phyloP scores from a whole-genome alignment of 2,888 invertebrate genomes.

The Diaperis boleti region DNA sequence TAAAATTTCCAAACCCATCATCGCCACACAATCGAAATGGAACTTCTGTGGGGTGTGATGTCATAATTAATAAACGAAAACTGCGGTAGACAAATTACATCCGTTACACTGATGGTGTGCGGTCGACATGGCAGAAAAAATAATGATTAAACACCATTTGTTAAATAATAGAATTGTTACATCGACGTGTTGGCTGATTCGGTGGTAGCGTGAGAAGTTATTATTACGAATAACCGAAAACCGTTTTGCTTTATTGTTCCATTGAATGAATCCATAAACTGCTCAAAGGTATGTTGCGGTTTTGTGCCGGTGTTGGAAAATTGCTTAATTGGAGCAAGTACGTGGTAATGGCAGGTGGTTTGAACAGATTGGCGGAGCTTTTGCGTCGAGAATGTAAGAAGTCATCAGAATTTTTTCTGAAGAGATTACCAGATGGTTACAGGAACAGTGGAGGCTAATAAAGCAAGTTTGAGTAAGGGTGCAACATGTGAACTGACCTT shows the following conservation, averaged over 20 bases:
- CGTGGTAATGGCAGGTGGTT: conserved; percentile 6
- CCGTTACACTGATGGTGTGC: conserved; percentile 28
- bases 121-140: conserved; percentile 15
- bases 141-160: conserved; percentile 37
- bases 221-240: conserved; percentile 33
- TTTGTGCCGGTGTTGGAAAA: conserved; percentile 24
- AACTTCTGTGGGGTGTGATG: conserved; percentile 32
- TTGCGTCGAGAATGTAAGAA: neutral
- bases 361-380: conserved; percentile 2
- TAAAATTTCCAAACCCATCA: conserved; percentile 5
- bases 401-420: too few species aligned
- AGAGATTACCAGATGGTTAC: too few species aligned
- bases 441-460: too few species aligned
- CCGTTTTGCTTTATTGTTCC: conserved; percentile 41
- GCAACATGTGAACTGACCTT: too few species aligned
- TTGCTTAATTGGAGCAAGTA: conserved; percentile 32
- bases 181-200: conserved; percentile 28
- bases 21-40: conserved; percentile 12
- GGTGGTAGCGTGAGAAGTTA: conserved; percentile 42
- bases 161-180: conserved; percentile 38
- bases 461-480: too few species aligned
- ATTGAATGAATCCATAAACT: conserved; percentile 31
- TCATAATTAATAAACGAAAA: conserved; percentile 43
- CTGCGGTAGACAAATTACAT: conserved; percentile 39
- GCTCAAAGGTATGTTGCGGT: conserved; percentile 34